Evolutionary conservation across 2,113 vertebrate species (phyloP), one percentile per base, ranked within the genome.

Genomic region (Thamnaconus septentrionalis): DNA sequence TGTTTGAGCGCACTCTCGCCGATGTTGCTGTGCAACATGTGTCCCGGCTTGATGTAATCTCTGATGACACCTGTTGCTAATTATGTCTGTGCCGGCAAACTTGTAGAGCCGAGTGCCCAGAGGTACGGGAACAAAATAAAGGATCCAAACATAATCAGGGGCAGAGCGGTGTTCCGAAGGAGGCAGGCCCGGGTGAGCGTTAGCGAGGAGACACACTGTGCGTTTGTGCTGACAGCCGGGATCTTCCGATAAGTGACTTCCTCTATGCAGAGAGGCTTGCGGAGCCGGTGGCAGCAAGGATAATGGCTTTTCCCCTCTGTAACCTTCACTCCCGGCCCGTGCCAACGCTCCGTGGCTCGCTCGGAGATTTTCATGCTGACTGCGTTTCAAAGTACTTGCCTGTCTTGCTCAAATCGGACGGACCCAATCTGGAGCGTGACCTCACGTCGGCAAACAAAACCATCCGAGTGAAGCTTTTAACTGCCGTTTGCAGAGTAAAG

Each of bases 241-340:
- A 71, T 84, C 69, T 41, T 71, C 58, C 79, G 76, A 85, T 86
- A 83, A 85, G 67, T 70, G 69, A 53, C 42, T 61, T 69, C 60
- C 53, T 64, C 55, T 53, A 71, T 78, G 70, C 75, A 51, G 69
- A 64, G 52, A 60, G 54, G 49, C 53, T 62, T 53, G 46, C 4
- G 44, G 44, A 45, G 18, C 7, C 4, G 5, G 39, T 8, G 49
- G 39, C 7, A 8, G 58, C 12, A 6, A 47, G 41, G 53, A 40
- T 60, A 73, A 61, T 46, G 41, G 41, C 69, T 73, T 41, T 56
- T 69, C 66, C 76, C 74, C 74, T 73, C 58, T 67, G 7, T 74
- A 67, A 82, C 81, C 18, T 31, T 31, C 18, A 31, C 18, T 31
- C 18, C 18, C 18, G 18, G 18, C 18, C 18, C 18, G 18, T 31